These are phyloP conservation scores for Drosophila atroscutellata DNA, from an alignment of 2,888 invertebrate genomes.

Conservation along the genomic window DNA sequence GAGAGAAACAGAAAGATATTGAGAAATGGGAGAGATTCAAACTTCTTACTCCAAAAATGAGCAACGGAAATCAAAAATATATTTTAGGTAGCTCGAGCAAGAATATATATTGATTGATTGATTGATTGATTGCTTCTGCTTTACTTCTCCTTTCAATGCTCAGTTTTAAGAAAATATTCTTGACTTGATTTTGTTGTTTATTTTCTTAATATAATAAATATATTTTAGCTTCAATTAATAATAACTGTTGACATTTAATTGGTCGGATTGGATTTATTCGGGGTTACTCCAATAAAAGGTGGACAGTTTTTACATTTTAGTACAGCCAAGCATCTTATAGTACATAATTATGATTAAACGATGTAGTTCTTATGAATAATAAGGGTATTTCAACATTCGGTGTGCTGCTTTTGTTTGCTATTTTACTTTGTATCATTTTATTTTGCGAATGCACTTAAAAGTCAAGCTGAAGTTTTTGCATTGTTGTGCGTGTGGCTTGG, in stretches of 20 bases:
- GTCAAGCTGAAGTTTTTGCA: constrained; percentile 42
- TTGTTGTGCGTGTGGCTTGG: constrained; percentile 35
- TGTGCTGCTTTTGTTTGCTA: neutral
- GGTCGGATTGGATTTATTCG: neutral
- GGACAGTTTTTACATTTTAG: neutral
- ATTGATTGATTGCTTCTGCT: neutral
- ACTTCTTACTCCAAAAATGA: neutral
- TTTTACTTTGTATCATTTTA: constrained; percentile 18
- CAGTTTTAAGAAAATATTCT: neutral
- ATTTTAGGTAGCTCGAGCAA: neutral
- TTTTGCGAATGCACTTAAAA: constrained; percentile 50
- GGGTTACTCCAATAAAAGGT: neutral
- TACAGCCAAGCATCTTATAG: neutral
- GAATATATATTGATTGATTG: neutral
- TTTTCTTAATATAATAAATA: neutral
- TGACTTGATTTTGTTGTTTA: neutral
- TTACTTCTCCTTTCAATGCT: neutral
- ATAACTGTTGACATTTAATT: neutral
- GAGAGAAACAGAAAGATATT: neutral
- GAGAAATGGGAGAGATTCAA: neutral
- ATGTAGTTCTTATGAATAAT: neutral
- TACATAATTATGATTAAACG: neutral
- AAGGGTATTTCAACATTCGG: neutral
- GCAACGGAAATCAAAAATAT: neutral
- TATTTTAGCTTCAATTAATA: neutral